Percentiles rank a stretch among this genome's conserved stretches.
These are phyloP conservation scores for Drosophila lutescens DNA, from an alignment of 2,888 invertebrate genomes.

Conservation along the genomic window DNA sequence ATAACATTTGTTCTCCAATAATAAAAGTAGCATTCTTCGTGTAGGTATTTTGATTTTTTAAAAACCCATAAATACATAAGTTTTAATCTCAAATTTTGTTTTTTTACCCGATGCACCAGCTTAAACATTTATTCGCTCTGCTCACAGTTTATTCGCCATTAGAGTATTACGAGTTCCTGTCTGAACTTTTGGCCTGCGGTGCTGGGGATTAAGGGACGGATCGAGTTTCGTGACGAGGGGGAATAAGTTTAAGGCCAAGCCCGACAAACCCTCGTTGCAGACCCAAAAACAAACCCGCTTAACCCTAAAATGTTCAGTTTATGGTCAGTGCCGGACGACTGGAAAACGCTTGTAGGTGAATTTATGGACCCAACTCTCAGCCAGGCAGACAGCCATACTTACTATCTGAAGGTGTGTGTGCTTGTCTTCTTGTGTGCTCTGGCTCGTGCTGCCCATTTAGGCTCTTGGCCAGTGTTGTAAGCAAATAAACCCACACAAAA, in stretches of 20 bases:
- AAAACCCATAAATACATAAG: too few relatives aligned
- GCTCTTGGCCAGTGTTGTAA: constrained; percentile 27
- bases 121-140: not conserved
- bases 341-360: constrained; percentile 52
- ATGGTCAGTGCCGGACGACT: constrained; percentile 49
- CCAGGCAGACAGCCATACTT: constrained; percentile 16
- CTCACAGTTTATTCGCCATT: constrained; percentile 6
- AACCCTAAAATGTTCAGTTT: constrained; percentile 64
- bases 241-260: constrained; percentile 22
- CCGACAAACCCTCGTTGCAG: constrained; percentile 28
- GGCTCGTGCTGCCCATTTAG: constrained; percentile 18
- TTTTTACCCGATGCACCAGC: constrained; percentile 2
- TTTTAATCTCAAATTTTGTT: not conserved
- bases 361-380: constrained; percentile 60
- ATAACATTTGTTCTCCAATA: too few relatives aligned
- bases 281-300: constrained; percentile 42
- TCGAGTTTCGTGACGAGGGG: constrained; percentile 2
- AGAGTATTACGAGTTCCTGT: constrained; percentile 14
- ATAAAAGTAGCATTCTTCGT: too few relatives aligned
- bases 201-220: not conserved
- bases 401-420: constrained; percentile 7
- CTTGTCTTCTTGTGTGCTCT: not conserved
- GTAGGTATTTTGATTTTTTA: too few relatives aligned
- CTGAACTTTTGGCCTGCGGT: constrained; percentile 8
- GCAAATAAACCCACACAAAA: constrained; percentile 48